phyloP scores from a whole-genome alignment of 1,140 invertebrate species.

The Hycleus cichorii region DNA sequence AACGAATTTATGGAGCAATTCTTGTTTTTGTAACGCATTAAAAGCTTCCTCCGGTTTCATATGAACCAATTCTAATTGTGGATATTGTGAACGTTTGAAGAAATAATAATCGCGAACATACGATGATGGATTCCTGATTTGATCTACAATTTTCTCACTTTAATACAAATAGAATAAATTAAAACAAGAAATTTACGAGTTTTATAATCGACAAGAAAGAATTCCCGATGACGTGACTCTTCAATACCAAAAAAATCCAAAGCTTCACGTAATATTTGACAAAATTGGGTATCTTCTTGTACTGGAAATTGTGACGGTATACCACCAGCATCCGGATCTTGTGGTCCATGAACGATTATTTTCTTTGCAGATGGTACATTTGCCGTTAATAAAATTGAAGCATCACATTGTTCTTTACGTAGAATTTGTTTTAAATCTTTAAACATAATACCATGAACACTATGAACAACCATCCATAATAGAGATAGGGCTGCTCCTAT shows the following conservation, averaged over 20 bases:
- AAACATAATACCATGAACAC: conserved; percentile 98
- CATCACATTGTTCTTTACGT: conserved; percentile 98
- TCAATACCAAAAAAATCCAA: conserved; percentile 97
- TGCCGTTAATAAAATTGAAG: conserved; percentile 92
- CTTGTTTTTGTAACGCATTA: conserved; percentile 85
- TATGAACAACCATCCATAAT: conserved; percentile 95
- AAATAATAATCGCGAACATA: conserved; percentile 98
- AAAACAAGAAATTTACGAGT: conserved; percentile 66
- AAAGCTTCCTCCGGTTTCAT: conserved; percentile 90
- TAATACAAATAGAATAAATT: not conserved
- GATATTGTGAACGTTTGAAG: conserved; percentile 97
- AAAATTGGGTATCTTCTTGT: conserved; percentile 98
- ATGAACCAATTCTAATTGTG: conserved; percentile 89
- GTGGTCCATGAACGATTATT: conserved; percentile 94
- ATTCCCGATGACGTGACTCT: conserved; percentile 79
- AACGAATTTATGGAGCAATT: conserved; percentile 89
- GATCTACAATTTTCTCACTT: conserved; percentile 55
- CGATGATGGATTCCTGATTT: conserved; percentile 88
- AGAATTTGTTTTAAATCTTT: conserved; percentile 99
- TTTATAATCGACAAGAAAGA: conserved; percentile 95
- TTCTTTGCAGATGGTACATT: conserved; percentile 99
- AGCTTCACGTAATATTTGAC: conserved; percentile 89
- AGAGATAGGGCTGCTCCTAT: conserved; percentile 91
- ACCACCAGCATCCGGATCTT: conserved; percentile 80
- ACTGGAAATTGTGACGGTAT: conserved; percentile 98